Evolutionary conservation across 2,888 invertebrate genomes (phyloP), one percentile per base, ranked within the genome.

Genomic region (Aphodius sticticus): DNA sequence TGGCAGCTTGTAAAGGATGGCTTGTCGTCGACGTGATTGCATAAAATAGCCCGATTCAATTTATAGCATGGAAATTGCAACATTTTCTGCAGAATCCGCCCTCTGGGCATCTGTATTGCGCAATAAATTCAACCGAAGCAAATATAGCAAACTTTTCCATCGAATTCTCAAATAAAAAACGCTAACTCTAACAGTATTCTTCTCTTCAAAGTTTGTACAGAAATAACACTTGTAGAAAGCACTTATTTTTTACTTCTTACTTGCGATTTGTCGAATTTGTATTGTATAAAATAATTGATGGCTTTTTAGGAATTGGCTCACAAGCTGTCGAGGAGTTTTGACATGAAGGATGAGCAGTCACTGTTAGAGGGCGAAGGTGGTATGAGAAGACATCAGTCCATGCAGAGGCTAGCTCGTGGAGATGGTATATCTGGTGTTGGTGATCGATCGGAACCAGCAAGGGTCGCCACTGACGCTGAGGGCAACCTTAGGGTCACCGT

Each of bases 401-500:
- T 95, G 94, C 95, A 95, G 90, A 90, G 95, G 87, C 90, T 95
- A 85, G 90, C 93, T 87, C 89, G 93, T 88, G 91, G 93, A 89
- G 88, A 92, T 88, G 88, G 91, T 88, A 83, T 88, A 84, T 85
- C 85, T 89, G 84, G 84, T n/a, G 86, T 86, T 36, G 86, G 86
- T 12, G 82, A 81, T 0, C 80, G 83, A 15, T 81, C 80, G 26
- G 79, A 78, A 71, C 81, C 80, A 9, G 91, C 94, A 84, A 91
- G 93, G 85, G 95, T 96, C 84, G 94, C 95, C 86, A 92, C 95
- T 85, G 96, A 96, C 90, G 94, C 96, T 89, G 96, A 96, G 90
- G 96, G 96, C 84, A 96, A 96, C 90, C 92, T 97, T 86, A 93
- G 96, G 88, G 95, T 97, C 86, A 95, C 95, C 84, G 96, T 98